Evolutionary conservation across 2,888 invertebrate species (phyloP), one percentile per base, ranked within the genome.

Genomic region (Tenthredo scrophulariae): DNA sequence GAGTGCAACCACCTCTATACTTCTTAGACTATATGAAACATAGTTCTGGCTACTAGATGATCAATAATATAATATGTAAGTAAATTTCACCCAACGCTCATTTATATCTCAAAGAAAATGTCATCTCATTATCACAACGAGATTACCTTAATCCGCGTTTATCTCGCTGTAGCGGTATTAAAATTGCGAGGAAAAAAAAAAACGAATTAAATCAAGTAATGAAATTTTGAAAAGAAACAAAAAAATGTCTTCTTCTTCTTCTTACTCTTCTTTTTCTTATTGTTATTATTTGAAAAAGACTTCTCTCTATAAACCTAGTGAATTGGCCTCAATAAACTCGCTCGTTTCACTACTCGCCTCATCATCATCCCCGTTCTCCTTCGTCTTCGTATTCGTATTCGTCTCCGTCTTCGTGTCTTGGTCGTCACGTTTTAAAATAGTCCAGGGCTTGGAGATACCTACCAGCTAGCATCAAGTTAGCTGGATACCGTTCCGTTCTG

Each of bases 1-100:
- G 77, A 77, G 77, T 77, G 77, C 77, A 77, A 77, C 54, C 77
- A 77, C 77, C 77, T 77, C 74, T 74, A 18, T 33, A 26, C 67
- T 67, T 13, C 33, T 67, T 67, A 26, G 4, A 54, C 33, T 33
- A 37, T 67, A 67, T 67, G 15, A 29, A 67, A 67, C 33, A 67
- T 18, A 67, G 26, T 62, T 62, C 54, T 54, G n/a, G 54, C 54
- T 54, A 54, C 54, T 54, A n/a, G 54, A n/a, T n/a, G 54, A 54
- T 54, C 54, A 54, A n/a, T 54, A n/a, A 54, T 50, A n/a, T 50
- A n/a, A 50, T 50, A 50, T 1, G 7, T n/a, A n/a, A 15, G 37
- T 40, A 7, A 7, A 40, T 46, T 46, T 46, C 46, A 46, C 15
- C 40, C 0, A 9, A 10, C 1, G 10, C 10, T 43, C 9, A 43